Conservation (phyloP, 2,113 vertebrate species). For the Leptobrachium leishanense region DNA sequence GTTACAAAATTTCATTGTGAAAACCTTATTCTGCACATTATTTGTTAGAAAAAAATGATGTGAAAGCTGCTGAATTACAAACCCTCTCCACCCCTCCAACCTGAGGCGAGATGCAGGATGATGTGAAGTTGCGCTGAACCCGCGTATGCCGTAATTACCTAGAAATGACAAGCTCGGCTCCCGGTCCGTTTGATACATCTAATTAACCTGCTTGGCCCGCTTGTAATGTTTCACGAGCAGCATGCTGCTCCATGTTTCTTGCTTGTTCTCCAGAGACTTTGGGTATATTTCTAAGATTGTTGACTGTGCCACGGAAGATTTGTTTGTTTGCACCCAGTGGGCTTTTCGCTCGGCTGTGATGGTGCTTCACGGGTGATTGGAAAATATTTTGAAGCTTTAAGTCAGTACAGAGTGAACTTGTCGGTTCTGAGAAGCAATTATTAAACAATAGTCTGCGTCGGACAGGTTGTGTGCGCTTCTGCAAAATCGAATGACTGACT, state of each 20-base stretch:
- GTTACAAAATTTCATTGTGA: too few species aligned
- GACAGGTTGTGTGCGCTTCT: too few species aligned
- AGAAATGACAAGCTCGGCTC: constrained; percentile 1
- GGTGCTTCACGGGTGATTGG: constrained; percentile 5
- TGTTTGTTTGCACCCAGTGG: constrained; percentile 1
- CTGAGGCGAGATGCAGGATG: constrained; percentile 9
- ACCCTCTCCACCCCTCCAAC: neutral
- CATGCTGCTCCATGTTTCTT: constrained; percentile 2
- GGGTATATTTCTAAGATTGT: neutral
- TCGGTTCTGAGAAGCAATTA: neutral
- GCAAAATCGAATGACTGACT: too few species aligned
- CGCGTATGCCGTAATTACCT: neutral
- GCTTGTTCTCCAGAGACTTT: neutral
- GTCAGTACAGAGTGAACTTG: neutral
- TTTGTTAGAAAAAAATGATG: too few species aligned
- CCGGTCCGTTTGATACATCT: constrained; percentile 6
- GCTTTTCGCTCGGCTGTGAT: neutral
- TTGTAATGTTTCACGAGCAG: constrained; percentile 20
- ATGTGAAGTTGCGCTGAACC: neutral
- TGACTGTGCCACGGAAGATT: neutral
- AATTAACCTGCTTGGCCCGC: constrained; percentile 17
- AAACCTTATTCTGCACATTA: too few species aligned
- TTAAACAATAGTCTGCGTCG: too few species aligned
- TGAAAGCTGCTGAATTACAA: neutral
- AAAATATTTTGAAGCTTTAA: constrained; percentile 7